A percentile compares a stretch with the other conserved stretches of the same genome.
phyloP scores from a whole-genome alignment of 2,113 vertebrate genomes.

The Ia io region DNA sequence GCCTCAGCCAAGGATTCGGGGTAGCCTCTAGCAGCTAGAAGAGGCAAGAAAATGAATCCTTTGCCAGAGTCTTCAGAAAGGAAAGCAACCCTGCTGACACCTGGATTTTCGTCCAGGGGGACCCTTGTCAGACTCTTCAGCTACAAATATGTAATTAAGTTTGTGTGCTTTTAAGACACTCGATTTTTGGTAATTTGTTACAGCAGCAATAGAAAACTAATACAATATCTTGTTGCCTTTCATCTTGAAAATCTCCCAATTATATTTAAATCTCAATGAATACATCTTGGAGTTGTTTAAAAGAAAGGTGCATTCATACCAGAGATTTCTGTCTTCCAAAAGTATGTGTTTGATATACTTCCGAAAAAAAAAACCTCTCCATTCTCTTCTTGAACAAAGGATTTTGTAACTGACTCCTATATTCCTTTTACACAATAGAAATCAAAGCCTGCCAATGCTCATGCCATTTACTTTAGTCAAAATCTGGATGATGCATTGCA shows the following conservation, averaged over 20 bases:
- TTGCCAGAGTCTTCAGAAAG: neutral
- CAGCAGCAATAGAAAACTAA: neutral
- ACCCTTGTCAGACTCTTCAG: neutral
- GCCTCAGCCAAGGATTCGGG: rapidly evolving
- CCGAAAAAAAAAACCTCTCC: neutral
- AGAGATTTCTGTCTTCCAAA: neutral
- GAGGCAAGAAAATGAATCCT: neutral
- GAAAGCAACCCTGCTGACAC: neutral
- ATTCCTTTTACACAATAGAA: constrained; percentile 64
- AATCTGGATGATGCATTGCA: constrained; percentile 29
- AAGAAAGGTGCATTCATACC: neutral
- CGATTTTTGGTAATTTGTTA: neutral
- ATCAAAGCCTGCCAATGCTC: constrained; percentile 34
- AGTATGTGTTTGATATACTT: constrained; percentile 38
- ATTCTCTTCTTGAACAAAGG: constrained; percentile 42
- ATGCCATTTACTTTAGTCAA: constrained; percentile 59
- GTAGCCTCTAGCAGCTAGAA: neutral
- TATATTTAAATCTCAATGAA: neutral
- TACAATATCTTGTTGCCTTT: neutral
- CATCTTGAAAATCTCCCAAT: neutral
- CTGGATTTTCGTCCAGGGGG: neutral
- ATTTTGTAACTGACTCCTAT: constrained; percentile 63
- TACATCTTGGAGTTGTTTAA: neutral
- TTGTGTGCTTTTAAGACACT: neutral
- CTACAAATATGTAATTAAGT: neutral